These are phyloP conservation scores for Myoxocephalus aenaeus DNA, from an alignment of 2,797 vertebrate species.

Conservation along the genomic window DNA sequence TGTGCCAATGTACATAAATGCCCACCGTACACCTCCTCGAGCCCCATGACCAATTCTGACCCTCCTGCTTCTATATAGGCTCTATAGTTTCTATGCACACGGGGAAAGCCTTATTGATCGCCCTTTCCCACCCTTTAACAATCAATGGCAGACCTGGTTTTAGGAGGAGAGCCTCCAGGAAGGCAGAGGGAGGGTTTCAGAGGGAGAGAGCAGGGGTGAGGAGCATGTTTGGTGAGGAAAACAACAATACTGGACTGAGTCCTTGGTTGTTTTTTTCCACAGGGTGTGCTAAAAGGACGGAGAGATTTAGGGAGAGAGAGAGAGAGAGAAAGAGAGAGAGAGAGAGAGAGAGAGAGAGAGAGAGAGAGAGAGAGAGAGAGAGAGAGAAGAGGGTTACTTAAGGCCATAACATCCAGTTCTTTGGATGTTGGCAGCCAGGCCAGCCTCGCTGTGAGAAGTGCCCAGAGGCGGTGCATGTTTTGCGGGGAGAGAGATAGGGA, in stretches of 20 bases:
- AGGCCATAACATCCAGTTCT: slow-evolving; percentile 66
- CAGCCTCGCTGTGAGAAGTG: slow-evolving; percentile 43
- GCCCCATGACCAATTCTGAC: slow-evolving; percentile 43
- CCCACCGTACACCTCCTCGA: slow-evolving; percentile 30
- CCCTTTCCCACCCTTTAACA: slow-evolving; percentile 75
- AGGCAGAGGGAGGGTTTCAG: slow-evolving; percentile 19
- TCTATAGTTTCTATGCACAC: slow-evolving; percentile 60
- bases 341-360: too few species aligned
- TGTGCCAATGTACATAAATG: slow-evolving; percentile 26
- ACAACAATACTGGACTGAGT: slow-evolving; percentile 27
- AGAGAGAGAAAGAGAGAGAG: too few species aligned
- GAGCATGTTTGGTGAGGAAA: slow-evolving; percentile 28
- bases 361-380: too few species aligned
- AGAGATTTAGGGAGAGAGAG: background rate
- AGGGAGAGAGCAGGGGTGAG: slow-evolving; percentile 13
- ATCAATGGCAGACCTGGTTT: slow-evolving; percentile 75
- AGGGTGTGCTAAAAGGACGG: slow-evolving; percentile 38
- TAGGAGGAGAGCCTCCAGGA: slow-evolving; percentile 46
- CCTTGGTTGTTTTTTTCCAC: slow-evolving; percentile 35
- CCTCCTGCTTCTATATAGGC: slow-evolving; percentile 47
- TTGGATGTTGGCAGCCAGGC: slow-evolving; percentile 60
- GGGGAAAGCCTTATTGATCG: slow-evolving; percentile 75
- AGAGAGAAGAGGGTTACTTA: slow-evolving; percentile 35
- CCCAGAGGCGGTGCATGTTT: slow-evolving; percentile 61
- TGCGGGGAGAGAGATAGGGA: slow-evolving; percentile 44